A percentile compares a stretch with the other conserved stretches of the same genome.
These are phyloP conservation scores for Zhuqinia jingwanae DNA, from an alignment of 2,888 invertebrate species.

Conservation along the genomic window DNA sequence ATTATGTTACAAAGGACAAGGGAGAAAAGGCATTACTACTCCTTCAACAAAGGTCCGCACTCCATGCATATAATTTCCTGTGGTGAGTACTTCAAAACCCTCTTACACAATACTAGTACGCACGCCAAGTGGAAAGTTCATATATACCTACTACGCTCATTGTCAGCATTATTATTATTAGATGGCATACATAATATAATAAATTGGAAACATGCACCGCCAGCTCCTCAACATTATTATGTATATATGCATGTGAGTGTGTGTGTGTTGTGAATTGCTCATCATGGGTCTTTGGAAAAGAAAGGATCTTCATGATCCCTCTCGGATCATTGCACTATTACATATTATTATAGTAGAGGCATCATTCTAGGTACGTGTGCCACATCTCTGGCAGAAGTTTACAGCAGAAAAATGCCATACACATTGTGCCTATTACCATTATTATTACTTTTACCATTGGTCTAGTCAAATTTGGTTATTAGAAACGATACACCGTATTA, in stretches of 20 bases:
- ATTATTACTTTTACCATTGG: not conserved
- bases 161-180: slow-evolving; percentile 5
- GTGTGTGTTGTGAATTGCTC: slow-evolving; percentile 36
- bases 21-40: slow-evolving; percentile 26
- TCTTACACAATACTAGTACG: slow-evolving; percentile 5
- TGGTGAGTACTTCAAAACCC: slow-evolving; percentile 58
- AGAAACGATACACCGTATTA: not conserved
- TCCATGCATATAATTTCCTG: slow-evolving; percentile 64
- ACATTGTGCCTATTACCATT: not conserved
- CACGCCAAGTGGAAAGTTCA: slow-evolving; percentile 11
- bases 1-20: slow-evolving; percentile 16
- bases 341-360: not conserved
- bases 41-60: slow-evolving; percentile 6
- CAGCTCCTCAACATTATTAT: not conserved
- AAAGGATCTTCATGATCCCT: slow-evolving; percentile 42
- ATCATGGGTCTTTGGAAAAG: slow-evolving; percentile 42
- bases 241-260: slow-evolving; percentile 9
- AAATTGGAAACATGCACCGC: not conserved
- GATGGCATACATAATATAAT: slow-evolving; percentile 32
- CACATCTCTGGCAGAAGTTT: not conserved
- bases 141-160: slow-evolving; percentile 1
- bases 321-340: slow-evolving; percentile 27
- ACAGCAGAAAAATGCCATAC: not conserved
- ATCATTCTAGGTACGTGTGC: not conserved
- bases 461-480: not conserved